Conservation (phyloP, 2,113 vertebrate genomes). For the Antechinus stuartii region DNA sequence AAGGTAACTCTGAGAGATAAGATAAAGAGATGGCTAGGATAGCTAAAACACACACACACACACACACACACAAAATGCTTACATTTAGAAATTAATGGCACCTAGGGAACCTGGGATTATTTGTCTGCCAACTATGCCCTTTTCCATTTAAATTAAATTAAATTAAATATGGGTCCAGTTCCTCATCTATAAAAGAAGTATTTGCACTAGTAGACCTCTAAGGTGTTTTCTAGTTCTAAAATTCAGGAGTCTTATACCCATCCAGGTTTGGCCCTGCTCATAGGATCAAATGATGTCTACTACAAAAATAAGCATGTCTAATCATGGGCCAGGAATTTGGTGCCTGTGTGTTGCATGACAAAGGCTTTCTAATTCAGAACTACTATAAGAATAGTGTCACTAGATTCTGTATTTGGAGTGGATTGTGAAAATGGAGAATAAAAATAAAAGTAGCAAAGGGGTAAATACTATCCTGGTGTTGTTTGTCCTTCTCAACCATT, state of each 20-base stretch:
- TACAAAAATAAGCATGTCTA: not conserved
- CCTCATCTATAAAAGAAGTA: not conserved
- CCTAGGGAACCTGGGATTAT: not conserved
- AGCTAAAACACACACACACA: not conserved
- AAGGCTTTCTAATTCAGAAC: not conserved
- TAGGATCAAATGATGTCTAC: not conserved
- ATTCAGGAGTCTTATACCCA: not conserved
- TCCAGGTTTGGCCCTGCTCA: not conserved
- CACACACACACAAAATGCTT: not conserved
- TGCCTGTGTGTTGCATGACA: not conserved
- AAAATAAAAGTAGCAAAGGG: not conserved
- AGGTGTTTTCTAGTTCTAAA: not conserved
- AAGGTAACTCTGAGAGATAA: not conserved
- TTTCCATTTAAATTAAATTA: not conserved
- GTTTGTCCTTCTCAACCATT: no score
- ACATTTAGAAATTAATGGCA: not conserved
- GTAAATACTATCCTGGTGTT: not conserved
- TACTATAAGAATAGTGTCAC: not conserved
- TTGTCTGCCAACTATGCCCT: not conserved
- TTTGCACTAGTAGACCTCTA: not conserved
- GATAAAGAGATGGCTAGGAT: not conserved
- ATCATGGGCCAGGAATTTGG: not conserved
- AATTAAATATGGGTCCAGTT: not conserved
- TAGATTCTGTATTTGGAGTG: not conserved
- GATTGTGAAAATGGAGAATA: not conserved